Evolutionary conservation across 2,797 vertebrate genomes (phyloP).

Genomic region (Danio choprae): DNA sequence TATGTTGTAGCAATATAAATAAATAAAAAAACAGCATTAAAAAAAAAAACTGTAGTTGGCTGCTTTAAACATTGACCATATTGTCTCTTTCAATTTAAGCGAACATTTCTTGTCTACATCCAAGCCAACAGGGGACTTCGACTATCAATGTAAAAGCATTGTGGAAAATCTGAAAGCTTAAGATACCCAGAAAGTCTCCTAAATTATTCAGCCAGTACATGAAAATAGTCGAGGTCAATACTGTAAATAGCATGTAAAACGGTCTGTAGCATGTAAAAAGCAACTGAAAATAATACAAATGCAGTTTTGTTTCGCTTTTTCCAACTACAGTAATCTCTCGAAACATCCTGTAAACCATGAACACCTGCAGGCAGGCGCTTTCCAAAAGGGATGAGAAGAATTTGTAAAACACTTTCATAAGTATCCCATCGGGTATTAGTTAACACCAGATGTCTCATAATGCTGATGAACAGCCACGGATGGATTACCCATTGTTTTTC

Average conservation of each 20-base stretch:
- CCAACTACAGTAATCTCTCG: neutral
- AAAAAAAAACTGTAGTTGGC: too few species aligned
- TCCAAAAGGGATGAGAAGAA: neutral
- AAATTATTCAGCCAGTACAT: too few species aligned
- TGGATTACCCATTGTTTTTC: slow-evolving; percentile 7
- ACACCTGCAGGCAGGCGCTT: neutral
- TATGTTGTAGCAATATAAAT: too few species aligned
- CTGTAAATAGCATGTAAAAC: too few species aligned
- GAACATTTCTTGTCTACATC: too few species aligned
- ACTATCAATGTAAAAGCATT: neutral
- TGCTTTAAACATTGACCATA: too few species aligned
- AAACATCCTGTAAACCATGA: slow-evolving; percentile 9
- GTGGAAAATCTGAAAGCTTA: neutral
- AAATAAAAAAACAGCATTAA: too few species aligned
- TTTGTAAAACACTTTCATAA: slow-evolving; percentile 19
- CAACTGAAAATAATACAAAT: neutral
- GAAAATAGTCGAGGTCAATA: neutral
- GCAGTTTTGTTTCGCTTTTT: too few species aligned
- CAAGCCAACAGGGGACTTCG: neutral
- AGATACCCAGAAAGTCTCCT: too few species aligned
- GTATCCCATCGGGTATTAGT: slow-evolving; percentile 9
- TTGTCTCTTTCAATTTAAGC: too few species aligned
- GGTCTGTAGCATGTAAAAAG: neutral
- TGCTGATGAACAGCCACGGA: neutral
- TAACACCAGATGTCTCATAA: slow-evolving; percentile 38